These are phyloP conservation scores for Leptopterna dolabrata DNA, from an alignment of 2,888 invertebrate species.

Conservation along the genomic window DNA sequence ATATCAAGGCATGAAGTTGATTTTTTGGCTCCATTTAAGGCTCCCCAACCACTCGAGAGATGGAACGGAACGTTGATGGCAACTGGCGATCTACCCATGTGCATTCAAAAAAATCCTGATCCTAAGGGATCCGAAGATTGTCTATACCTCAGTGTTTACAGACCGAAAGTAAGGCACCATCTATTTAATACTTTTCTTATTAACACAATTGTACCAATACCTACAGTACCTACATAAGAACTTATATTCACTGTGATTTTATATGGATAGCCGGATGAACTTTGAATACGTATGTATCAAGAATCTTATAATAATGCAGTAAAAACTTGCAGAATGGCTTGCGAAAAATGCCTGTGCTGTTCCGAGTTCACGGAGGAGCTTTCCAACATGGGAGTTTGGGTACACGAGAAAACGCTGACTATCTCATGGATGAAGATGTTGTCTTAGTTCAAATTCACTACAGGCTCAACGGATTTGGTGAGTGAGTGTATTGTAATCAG, in stretches of 20 bases:
- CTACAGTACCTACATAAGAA: too few relatives aligned
- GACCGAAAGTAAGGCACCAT: background rate
- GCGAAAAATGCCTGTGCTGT: conserved; percentile 45
- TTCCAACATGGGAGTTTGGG: conserved; percentile 22
- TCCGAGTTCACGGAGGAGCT: conserved; percentile 53
- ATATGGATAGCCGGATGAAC: too few relatives aligned
- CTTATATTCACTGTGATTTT: too few relatives aligned
- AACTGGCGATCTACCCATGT: background rate
- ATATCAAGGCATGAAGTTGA: too few relatives aligned
- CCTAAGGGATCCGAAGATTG: background rate
- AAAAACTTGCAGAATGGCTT: background rate
- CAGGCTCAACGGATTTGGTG: conserved; percentile 35
- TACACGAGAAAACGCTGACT: conserved; percentile 9
- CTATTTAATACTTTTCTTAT: too few relatives aligned
- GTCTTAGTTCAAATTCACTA: conserved; percentile 42
- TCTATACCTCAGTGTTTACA: background rate
- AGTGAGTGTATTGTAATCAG: background rate
- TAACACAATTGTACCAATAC: too few relatives aligned
- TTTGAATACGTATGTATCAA: too few relatives aligned
- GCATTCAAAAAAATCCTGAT: background rate
- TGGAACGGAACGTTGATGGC: background rate
- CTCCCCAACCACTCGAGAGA: background rate
- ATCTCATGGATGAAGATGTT: conserved; percentile 55
- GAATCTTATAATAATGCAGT: too few relatives aligned
- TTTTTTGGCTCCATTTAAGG: background rate